Evolutionary conservation across 2,113 vertebrate species (phyloP).

Genomic region (Natator depressus): DNA sequence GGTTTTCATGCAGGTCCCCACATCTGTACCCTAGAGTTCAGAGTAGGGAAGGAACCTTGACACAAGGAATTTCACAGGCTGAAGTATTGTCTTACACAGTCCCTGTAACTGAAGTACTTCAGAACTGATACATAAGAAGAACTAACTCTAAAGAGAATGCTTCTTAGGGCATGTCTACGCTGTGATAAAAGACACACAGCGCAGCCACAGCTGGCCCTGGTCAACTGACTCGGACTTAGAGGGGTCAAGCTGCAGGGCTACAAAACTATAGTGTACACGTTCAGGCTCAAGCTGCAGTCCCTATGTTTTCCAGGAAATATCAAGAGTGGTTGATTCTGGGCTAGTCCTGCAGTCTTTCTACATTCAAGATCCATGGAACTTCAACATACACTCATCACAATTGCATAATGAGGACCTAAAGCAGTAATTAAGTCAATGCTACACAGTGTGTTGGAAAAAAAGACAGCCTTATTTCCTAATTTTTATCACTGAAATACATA

Average conservation of each 20-base stretch:
- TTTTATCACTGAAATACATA: background rate
- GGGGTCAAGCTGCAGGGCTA: too few relatives aligned
- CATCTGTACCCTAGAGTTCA: too few relatives aligned
- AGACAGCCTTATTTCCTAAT: background rate
- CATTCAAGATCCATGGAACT: background rate
- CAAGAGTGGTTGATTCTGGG: background rate
- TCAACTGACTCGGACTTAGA: too few relatives aligned
- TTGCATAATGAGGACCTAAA: background rate
- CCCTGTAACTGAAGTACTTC: background rate
- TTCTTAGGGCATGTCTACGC: background rate
- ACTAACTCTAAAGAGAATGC: background rate
- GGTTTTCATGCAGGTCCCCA: too few relatives aligned
- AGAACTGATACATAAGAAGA: background rate
- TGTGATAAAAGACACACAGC: too few relatives aligned
- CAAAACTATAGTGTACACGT: too few relatives aligned
- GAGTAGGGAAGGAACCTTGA: too few relatives aligned
- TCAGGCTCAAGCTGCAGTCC: too few relatives aligned
- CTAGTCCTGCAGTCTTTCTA: background rate
- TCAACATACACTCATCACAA: background rate
- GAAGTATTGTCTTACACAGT: background rate
- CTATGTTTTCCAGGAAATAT: background rate
- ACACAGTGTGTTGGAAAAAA: accelerated
- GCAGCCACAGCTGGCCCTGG: too few relatives aligned
- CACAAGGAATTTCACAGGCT: background rate
- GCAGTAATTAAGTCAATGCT: background rate